A percentile compares a stretch with the other conserved stretches of the same genome.
These are phyloP conservation scores for Carterocephalus palaemon DNA, from an alignment of 2,888 invertebrate species.

Conservation along the genomic window DNA sequence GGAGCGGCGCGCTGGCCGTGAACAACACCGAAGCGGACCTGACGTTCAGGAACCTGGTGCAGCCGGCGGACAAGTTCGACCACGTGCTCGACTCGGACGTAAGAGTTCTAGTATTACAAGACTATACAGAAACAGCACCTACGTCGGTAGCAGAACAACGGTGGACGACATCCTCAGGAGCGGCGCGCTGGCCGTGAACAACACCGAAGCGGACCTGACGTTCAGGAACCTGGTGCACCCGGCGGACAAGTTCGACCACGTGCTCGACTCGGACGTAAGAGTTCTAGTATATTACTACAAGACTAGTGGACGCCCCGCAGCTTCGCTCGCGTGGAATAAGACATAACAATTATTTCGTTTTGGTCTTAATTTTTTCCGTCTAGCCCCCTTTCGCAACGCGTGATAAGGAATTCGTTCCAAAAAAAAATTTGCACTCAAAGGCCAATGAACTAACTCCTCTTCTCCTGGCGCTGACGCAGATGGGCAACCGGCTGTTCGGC, in stretches of 20 bases:
- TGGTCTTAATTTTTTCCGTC: too few relatives aligned
- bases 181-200: conserved; percentile 5
- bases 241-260: not conserved
- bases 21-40: conserved; percentile 17
- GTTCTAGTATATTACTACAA: too few relatives aligned
- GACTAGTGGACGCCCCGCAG: too few relatives aligned
- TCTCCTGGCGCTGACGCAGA: too few relatives aligned
- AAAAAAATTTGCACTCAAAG: too few relatives aligned
- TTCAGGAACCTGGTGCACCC: conserved; percentile 1
- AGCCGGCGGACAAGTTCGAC: conserved; percentile 3
- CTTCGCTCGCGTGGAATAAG: too few relatives aligned
- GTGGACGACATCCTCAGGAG: not conserved
- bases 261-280: conserved; percentile 13
- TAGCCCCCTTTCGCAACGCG: too few relatives aligned
- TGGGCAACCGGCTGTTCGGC: not conserved
- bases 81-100: conserved; percentile 10
- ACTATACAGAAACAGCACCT: too few relatives aligned
- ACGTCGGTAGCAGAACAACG: conserved; percentile 10
- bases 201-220: conserved; percentile 14
- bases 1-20: not conserved
- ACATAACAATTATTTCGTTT: too few relatives aligned
- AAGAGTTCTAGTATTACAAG: too few relatives aligned
- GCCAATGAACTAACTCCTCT: too few relatives aligned
- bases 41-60: not conserved
- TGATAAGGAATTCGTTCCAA: too few relatives aligned